phyloP scores from a whole-genome alignment of 2,888 invertebrate species.

The Ramazzottius varieornatus region DNA sequence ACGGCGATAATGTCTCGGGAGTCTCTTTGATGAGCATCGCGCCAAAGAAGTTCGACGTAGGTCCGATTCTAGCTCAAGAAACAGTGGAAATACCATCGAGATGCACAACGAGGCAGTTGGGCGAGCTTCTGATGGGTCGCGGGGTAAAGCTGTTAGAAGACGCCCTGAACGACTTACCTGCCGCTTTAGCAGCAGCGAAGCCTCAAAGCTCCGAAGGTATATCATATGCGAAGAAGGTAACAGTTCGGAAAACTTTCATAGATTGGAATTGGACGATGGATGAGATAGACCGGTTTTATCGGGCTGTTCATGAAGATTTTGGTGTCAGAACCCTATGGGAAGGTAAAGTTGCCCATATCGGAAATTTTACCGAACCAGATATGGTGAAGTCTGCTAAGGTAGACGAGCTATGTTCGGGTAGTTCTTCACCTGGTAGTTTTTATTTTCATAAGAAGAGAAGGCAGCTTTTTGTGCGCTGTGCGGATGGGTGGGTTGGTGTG shows the following conservation, averaged over 20 bases:
- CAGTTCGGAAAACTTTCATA: constrained; percentile 14
- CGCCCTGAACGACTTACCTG: not conserved
- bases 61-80: constrained; percentile 16
- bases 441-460: constrained; percentile 4
- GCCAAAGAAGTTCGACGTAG: constrained; percentile 21
- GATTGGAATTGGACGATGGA: constrained; percentile 18
- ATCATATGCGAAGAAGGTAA: constrained; percentile 15
- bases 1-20: constrained; percentile 53
- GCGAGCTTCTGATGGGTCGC: constrained; percentile 12
- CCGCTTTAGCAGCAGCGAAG: not conserved
- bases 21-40: constrained; percentile 59
- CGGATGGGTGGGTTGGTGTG: constrained; percentile 9
- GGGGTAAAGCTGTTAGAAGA: constrained; percentile 15
- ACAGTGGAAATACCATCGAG: constrained; percentile 12
- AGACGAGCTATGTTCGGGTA: constrained; percentile 24
- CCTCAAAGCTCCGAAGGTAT: not conserved
- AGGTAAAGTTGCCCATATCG: constrained; percentile 12
- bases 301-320: constrained; percentile 16
- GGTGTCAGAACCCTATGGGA: constrained; percentile 13
- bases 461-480: constrained; percentile 8
- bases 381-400: not conserved
- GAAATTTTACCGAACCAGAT: constrained; percentile 9
- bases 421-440: constrained; percentile 7
- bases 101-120: constrained; percentile 13
- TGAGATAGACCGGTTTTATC: constrained; percentile 18